phyloP scores from a whole-genome alignment of 2,113 vertebrate species.

The Barbus barbus region DNA sequence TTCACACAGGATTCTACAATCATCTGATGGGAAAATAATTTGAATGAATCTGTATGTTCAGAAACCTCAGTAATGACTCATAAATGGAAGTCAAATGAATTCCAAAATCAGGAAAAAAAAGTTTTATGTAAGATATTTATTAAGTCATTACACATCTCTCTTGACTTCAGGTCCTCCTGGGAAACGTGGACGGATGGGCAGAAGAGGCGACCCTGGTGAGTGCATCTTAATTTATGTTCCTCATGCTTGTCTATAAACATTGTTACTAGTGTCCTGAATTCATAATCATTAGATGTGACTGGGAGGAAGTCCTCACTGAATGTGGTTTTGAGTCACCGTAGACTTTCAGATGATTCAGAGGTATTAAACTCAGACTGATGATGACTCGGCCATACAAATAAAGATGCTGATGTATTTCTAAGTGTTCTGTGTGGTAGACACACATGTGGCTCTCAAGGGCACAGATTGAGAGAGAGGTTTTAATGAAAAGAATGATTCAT shows the following conservation, averaged over 20 bases:
- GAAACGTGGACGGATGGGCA: conserved; percentile 89
- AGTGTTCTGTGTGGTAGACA: not conserved
- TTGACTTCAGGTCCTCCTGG: conserved; percentile 86
- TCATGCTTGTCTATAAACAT: not conserved
- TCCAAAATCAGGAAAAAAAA: too few species aligned
- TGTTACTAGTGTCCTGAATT: not conserved
- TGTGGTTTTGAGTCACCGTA: conserved; percentile 32
- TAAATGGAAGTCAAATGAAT: not conserved
- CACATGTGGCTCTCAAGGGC: not conserved
- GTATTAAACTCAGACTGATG: conserved; percentile 26
- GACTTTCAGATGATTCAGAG: not conserved
- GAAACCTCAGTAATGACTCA: not conserved
- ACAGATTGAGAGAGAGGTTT: not conserved
- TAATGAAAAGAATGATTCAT: not conserved
- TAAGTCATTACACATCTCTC: conserved; percentile 53
- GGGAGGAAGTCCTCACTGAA: not conserved
- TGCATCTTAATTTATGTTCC: not conserved
- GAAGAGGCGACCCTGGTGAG: conserved; percentile 89
- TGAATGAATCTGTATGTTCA: not conserved
- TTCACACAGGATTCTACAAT: not conserved
- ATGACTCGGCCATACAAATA: conserved; percentile 16
- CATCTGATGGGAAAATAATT: not conserved
- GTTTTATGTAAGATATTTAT: not conserved
- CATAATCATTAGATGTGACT: conserved; percentile 5
- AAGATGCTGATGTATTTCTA: not conserved